phyloP scores from a whole-genome alignment of 30 jellyfish, hydroid and myxozoan species.

The Aurelia aurita region DNA sequence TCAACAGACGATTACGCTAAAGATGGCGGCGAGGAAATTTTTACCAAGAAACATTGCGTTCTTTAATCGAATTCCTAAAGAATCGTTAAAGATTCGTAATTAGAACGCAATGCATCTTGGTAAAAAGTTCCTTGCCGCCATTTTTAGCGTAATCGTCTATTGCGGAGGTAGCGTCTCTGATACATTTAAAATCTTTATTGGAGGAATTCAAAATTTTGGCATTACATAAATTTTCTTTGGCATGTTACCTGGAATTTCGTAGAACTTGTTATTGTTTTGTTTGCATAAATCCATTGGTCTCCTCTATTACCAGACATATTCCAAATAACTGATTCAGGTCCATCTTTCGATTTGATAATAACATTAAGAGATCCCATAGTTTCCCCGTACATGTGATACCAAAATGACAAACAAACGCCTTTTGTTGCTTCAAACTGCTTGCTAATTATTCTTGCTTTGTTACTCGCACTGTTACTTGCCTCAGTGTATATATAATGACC shows the following conservation, averaged over 20 bases:
- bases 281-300: constrained; percentile 62
- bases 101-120: too few relatives aligned
- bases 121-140: too few relatives aligned
- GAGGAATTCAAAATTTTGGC: too few relatives aligned
- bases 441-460: constrained; percentile 80
- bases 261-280: constrained; percentile 36
- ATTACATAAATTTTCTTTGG: too few relatives aligned
- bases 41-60: too few relatives aligned
- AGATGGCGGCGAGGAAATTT: too few relatives aligned
- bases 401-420: constrained; percentile 73
- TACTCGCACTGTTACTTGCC: constrained; percentile 74
- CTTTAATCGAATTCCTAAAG: too few relatives aligned
- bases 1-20: too few relatives aligned
- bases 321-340: constrained; percentile 46
- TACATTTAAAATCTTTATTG: too few relatives aligned
- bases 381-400: constrained; percentile 87
- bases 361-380: constrained; percentile 74
- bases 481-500: constrained; percentile 82
- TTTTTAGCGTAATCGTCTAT: too few relatives aligned
- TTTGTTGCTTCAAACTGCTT: constrained; percentile 34
- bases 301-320: constrained; percentile 83
- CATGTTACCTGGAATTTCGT: constrained; percentile 45
- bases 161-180: too few relatives aligned
- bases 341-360: constrained; percentile 8
- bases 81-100: too few relatives aligned